Conservation (phyloP, 2,797 vertebrate species). For the Cryptoprocta ferox region DNA sequence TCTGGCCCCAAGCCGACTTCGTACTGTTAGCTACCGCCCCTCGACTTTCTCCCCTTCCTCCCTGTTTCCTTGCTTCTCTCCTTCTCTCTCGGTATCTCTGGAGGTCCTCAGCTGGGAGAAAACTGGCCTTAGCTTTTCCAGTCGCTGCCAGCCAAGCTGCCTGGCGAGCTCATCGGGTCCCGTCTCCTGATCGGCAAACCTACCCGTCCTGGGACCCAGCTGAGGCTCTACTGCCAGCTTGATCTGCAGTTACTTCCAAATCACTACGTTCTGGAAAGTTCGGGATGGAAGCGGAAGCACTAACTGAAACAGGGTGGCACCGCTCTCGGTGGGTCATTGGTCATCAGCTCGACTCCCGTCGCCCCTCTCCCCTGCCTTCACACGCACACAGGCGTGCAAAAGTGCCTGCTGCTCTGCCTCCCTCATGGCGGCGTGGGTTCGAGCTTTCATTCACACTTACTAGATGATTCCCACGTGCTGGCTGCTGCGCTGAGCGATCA, state of each 20-base stretch:
- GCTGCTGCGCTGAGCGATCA: neutral
- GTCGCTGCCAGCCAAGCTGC: neutral
- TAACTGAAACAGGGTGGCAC: neutral
- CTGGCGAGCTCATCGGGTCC: neutral
- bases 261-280: neutral
- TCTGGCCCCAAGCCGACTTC: neutral
- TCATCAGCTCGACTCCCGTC: neutral
- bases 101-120: neutral
- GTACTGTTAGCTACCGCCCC: neutral
- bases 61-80: neutral
- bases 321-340: neutral
- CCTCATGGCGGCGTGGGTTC: neutral
- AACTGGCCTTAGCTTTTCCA: neutral
- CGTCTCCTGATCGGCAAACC: neutral
- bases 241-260: neutral
- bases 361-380: neutral
- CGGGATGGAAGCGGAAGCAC: neutral
- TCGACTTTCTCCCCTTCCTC: neutral
- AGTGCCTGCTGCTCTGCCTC: neutral
- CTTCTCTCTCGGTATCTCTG: neutral
- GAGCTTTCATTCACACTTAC: neutral
- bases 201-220: accelerated
- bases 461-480: accelerated
- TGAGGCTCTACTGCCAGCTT: neutral
- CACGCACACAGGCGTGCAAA: neutral